Evolutionary conservation across 2,888 invertebrate genomes (phyloP).

Genomic region (Orthosia gracilis): DNA sequence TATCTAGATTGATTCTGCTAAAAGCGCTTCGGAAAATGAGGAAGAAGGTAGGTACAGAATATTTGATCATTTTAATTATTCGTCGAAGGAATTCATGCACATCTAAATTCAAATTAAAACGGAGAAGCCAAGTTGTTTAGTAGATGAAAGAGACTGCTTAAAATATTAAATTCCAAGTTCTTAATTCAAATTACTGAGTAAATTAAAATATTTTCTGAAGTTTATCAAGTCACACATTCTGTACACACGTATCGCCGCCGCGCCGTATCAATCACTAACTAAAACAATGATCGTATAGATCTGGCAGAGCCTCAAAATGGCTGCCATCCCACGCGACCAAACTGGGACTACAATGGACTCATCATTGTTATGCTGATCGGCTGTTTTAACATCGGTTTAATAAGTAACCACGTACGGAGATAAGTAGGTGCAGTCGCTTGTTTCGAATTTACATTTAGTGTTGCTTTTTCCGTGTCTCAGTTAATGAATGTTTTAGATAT

Average conservation of each 20-base stretch:
- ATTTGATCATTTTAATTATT: not conserved
- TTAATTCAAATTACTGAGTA: too few relatives aligned
- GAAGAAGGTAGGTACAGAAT: too few relatives aligned
- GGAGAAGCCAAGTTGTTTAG: not conserved
- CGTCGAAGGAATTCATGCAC: not conserved
- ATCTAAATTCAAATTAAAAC: not conserved
- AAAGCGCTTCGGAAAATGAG: not conserved
- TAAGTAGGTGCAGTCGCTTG: conserved; percentile 40
- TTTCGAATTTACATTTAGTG: conserved; percentile 32
- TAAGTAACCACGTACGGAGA: conserved; percentile 31
- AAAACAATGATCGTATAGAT: conserved; percentile 54
- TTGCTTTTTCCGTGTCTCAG: not conserved
- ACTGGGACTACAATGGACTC: conserved; percentile 58
- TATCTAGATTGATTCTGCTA: not conserved
- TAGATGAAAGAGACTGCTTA: too few relatives aligned
- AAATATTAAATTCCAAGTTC: not conserved
- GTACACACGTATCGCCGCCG: not conserved
- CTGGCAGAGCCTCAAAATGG: conserved; percentile 59
- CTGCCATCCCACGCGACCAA: conserved; percentile 50
- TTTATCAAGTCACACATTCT: not conserved
- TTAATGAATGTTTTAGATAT: conserved; percentile 4
- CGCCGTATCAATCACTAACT: conserved; percentile 37
- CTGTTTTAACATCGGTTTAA: conserved; percentile 34
- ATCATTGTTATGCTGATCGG: conserved; percentile 58
- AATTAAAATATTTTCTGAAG: not conserved